Percentiles rank a stretch among this genome's conserved stretches.
phyloP scores from a whole-genome alignment of 2,113 vertebrate species.

The Cryptotis parvus region DNA sequence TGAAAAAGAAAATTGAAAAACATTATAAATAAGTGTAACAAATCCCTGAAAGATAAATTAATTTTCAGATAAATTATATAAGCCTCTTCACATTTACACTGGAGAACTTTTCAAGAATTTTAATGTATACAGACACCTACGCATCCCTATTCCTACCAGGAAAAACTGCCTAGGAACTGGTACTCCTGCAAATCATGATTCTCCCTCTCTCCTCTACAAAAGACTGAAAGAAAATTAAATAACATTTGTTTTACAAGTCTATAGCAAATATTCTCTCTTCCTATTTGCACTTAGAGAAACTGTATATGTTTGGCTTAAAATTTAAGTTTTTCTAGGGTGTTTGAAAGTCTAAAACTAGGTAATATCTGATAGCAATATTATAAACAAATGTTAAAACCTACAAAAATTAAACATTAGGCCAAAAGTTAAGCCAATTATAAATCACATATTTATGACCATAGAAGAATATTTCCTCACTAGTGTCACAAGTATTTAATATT shows the following conservation, averaged over 20 bases:
- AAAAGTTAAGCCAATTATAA: conserved; percentile 34
- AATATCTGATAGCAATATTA: background rate
- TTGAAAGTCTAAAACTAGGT: conserved; percentile 1
- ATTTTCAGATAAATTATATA: conserved; percentile 24
- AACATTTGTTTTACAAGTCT: conserved; percentile 23
- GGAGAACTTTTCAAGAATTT: conserved; percentile 34
- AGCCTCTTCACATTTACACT: conserved; percentile 65
- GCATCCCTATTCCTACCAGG: background rate
- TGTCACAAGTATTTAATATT: conserved; percentile 21
- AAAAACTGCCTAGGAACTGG: conserved; percentile 5
- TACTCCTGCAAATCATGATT: too few relatives aligned
- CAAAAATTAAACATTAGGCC: conserved; percentile 4
- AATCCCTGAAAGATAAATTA: conserved; percentile 5
- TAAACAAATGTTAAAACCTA: background rate
- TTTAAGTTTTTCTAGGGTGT: conserved; percentile 32
- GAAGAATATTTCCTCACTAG: background rate
- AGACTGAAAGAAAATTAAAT: conserved; percentile 26
- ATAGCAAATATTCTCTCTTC: conserved; percentile 29
- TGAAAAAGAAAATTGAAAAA: background rate
- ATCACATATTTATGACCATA: background rate
- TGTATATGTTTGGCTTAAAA: background rate
- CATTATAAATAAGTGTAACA: conserved; percentile 19
- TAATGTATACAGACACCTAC: background rate
- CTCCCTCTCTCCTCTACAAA: conserved; percentile 3
- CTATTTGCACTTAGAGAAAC: background rate